Evolutionary conservation across 1,140 invertebrate genomes (phyloP).

Genomic region (Yoshiicerus persimilis): DNA sequence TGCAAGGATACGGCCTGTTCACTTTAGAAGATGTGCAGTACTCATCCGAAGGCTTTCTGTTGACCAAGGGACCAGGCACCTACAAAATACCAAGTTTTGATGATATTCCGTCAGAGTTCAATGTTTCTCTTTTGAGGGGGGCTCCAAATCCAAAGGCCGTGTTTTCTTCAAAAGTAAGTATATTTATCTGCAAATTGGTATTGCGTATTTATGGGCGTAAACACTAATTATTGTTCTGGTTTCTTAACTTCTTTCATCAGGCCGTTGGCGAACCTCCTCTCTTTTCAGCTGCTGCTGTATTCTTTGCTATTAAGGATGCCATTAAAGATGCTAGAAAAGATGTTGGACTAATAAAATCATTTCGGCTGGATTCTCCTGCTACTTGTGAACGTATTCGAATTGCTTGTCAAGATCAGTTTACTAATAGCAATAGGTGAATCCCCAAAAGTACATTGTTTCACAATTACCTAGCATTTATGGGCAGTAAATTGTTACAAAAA

Average conservation of each 20-base stretch:
- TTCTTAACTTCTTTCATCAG: too few relatives aligned
- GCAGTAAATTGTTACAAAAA: too few relatives aligned
- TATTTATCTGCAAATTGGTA: neutral
- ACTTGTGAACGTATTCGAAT: conserved; percentile 83
- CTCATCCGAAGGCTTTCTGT: conserved; percentile 60
- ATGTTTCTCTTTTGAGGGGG: conserved; percentile 65
- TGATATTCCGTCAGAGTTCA: conserved; percentile 63
- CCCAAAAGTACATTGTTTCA: too few relatives aligned
- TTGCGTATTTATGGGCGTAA: neutral
- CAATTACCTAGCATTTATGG: too few relatives aligned
- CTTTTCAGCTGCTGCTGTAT: conserved; percentile 64
- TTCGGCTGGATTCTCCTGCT: conserved; percentile 79
- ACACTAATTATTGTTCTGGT: neutral
- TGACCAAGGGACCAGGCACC: conserved; percentile 64
- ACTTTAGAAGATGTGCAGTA: conserved; percentile 65
- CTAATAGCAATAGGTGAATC: neutral
- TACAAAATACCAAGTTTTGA: conserved; percentile 67
- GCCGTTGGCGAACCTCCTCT: conserved; percentile 70
- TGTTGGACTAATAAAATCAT: conserved; percentile 54
- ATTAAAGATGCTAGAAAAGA: conserved; percentile 54
- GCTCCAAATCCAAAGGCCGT: conserved; percentile 65
- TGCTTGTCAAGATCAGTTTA: conserved; percentile 82
- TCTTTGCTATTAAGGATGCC: conserved; percentile 64
- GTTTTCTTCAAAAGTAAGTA: conserved; percentile 67
- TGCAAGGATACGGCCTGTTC: conserved; percentile 67